Evolutionary conservation across 2,113 vertebrate species (phyloP), one percentile per base, ranked within the genome.

Genomic region (Onychostruthus taczanowskii): DNA sequence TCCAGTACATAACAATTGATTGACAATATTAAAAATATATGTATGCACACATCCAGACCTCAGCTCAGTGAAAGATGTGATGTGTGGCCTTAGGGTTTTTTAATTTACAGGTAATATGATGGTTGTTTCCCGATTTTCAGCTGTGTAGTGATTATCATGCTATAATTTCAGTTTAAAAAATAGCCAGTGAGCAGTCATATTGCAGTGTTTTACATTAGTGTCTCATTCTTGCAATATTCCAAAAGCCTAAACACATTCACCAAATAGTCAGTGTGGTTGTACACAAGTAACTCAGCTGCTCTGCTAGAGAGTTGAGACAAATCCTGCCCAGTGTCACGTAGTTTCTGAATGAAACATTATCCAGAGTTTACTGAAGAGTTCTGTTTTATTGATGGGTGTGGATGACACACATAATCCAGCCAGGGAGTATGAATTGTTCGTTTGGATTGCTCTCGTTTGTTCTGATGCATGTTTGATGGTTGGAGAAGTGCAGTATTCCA

Each of bases 81-180:
- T 72, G 46, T 53, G 46, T 61, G 66, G 59, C 68, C 63, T 69
- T 22, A 59, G 43, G 59, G 10, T 7, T 15, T 82, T 89, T 90
- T 76, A 67, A 67, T 93, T 95, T 90, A 30, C 72, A 63, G 75
- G 63, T 91, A 35, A 61, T 58, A 26, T 59, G 64, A 53, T 86
- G 46, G 18, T 33, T n/a, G 16, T 80, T 82, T 39, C 20, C 53
- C 1, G 2, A 0, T 84, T 96, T 95, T 86, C 68, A 90, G 41
- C 55, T 86, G 21, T 47, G 24, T 73, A 47, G 62, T 58, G 72
- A 73, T 93, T 66, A 63, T 70, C 24, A 11, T 43, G 55, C 52
- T 75, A 4, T 70, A 44, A 67, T 74, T 68, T 84, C 46, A 69
- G 6, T 80, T 91, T 33, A 27, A 66, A 66, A 80, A 61, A 41